These are phyloP conservation scores for Maccullochella peelii DNA, from an alignment of 2,113 vertebrate species.

Conservation along the genomic window DNA sequence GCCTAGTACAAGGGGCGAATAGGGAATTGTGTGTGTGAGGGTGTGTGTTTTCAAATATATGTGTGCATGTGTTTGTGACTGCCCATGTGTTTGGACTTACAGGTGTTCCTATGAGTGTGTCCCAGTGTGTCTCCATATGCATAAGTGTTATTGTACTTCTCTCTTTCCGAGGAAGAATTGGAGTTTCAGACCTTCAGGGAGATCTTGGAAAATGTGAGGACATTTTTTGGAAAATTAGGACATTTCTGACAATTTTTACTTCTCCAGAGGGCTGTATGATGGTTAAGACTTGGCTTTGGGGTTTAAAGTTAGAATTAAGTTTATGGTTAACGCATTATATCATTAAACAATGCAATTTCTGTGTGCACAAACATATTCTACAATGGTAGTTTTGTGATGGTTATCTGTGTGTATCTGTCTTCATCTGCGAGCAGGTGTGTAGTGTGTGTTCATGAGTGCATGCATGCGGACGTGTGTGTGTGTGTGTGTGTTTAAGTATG, in stretches of 20 bases:
- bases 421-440: no score
- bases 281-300: not conserved
- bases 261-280: not conserved
- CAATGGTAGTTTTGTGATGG: not conserved
- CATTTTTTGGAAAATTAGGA: not conserved
- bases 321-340: not conserved
- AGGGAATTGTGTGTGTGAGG: slow-evolving; percentile 9
- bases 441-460: no score
- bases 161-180: not conserved
- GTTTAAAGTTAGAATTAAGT: not conserved
- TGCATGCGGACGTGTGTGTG: no score
- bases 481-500: not conserved
- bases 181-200: not conserved
- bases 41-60: not conserved
- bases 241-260: not conserved
- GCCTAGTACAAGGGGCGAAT: not conserved
- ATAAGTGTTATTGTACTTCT: not conserved
- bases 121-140: not conserved
- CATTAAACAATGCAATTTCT: not conserved
- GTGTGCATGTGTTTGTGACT: slow-evolving; percentile 1
- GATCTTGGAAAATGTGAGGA: not conserved
- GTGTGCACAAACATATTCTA: not conserved
- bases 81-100: not conserved
- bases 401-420: not conserved
- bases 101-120: not conserved